A percentile compares a stretch with the other conserved stretches of the same genome.
These are phyloP conservation scores for Cygnus olor DNA, from an alignment of 2,797 vertebrate species.

Conservation along the genomic window DNA sequence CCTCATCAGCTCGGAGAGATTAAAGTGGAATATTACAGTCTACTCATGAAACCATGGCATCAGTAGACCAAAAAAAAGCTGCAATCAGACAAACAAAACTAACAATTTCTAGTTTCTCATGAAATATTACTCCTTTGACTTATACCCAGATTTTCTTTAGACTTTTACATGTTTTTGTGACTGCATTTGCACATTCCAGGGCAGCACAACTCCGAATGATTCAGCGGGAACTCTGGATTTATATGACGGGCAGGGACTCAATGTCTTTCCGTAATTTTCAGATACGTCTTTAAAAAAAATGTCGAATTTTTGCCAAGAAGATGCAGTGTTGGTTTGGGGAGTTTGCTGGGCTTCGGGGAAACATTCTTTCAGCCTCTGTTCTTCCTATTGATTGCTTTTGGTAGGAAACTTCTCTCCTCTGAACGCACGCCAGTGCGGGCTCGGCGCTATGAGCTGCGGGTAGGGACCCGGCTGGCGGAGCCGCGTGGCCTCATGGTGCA, in stretches of 20 bases:
- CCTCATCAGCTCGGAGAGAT: background rate
- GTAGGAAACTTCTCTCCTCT: background rate
- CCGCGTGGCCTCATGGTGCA: accelerated
- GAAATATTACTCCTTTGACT: slow-evolving; percentile 2
- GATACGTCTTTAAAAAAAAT: slow-evolving; percentile 13
- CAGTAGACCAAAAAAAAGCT: background rate
- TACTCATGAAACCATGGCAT: background rate
- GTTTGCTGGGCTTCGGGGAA: background rate
- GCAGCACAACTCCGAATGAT: background rate
- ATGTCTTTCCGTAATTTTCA: slow-evolving; percentile 41
- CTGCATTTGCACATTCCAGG: background rate
- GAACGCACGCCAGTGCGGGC: background rate
- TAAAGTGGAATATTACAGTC: slow-evolving; percentile 45
- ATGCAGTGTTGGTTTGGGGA: slow-evolving; percentile 5
- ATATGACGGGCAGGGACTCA: slow-evolving; percentile 4
- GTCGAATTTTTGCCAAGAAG: slow-evolving; percentile 21
- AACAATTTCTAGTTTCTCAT: background rate
- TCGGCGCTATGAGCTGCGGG: background rate
- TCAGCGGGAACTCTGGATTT: background rate
- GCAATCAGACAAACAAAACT: background rate
- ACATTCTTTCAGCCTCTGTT: background rate
- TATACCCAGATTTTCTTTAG: background rate
- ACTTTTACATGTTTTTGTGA: background rate
- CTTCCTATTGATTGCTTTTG: background rate
- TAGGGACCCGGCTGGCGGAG: background rate